phyloP scores from a whole-genome alignment of 2,888 invertebrate species.

The Erynnis tages region DNA sequence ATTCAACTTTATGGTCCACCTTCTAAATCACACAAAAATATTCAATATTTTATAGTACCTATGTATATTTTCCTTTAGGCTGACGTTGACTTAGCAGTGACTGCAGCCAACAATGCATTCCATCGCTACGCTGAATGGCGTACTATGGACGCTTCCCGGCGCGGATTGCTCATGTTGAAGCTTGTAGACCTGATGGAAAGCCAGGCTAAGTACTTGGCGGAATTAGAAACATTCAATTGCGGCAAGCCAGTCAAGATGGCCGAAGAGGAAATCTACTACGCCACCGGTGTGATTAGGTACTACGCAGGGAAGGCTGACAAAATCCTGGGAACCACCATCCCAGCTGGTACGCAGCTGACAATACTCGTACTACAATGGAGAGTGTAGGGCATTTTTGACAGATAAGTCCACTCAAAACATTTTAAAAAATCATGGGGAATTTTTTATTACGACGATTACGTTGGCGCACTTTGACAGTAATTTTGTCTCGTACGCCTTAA shows the following conservation, averaged over 20 bases:
- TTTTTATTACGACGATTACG: no score
- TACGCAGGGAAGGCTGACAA: slow-evolving; percentile 97
- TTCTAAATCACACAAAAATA: no score
- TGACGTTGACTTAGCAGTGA: slow-evolving; percentile 90
- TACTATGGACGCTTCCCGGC: slow-evolving; percentile 88
- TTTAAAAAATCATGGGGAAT: no score
- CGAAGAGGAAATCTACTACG: slow-evolving; percentile 84
- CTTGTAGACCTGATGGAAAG: slow-evolving; percentile 90
- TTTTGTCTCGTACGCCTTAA: no score
- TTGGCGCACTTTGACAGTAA: no score
- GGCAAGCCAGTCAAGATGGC: slow-evolving; percentile 93
- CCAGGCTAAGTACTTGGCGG: slow-evolving; percentile 87
- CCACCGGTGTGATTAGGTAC: slow-evolving; percentile 87
- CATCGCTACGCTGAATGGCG: slow-evolving; percentile 88
- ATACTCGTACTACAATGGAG: no score
- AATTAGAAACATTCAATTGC: slow-evolving; percentile 96
- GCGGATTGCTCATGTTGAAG: slow-evolving; percentile 87
- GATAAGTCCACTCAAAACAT: no score
- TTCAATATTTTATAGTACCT: no score
- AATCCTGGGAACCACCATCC: slow-evolving; percentile 88
- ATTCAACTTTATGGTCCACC: no score
- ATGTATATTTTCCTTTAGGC: slow-evolving; percentile 71
- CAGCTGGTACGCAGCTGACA: slow-evolving; percentile 83
- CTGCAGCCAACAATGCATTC: slow-evolving; percentile 90
- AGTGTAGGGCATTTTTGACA: no score